Conservation (phyloP, 2,888 invertebrate species). For the Drosophila nigricruria region DNA sequence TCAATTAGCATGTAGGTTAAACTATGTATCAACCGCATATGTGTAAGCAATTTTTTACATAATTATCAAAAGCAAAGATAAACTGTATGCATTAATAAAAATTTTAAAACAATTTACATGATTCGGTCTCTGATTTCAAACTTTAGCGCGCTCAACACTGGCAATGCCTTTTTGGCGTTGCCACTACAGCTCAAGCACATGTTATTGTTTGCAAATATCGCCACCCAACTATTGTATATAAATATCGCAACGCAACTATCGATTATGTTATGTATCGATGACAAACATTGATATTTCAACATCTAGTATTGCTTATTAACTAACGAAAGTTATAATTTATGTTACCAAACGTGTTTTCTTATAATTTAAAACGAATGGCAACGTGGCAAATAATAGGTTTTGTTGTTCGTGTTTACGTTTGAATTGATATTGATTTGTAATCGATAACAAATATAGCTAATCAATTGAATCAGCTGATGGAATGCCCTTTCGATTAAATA, state of each 20-base stretch:
- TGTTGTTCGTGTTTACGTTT: background rate
- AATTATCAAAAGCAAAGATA: constrained; percentile 79
- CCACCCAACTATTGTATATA: too few relatives aligned
- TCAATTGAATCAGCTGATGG: constrained; percentile 28
- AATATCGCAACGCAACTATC: constrained; percentile 14
- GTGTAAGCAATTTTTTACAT: constrained; percentile 75
- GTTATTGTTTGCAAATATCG: constrained; percentile 19
- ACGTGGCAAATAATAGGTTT: background rate
- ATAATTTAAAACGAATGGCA: background rate
- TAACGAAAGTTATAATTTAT: background rate
- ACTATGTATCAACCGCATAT: constrained; percentile 74
- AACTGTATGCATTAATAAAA: constrained; percentile 75
- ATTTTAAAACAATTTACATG: constrained; percentile 40
- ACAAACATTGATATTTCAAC: background rate
- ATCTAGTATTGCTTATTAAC: background rate
- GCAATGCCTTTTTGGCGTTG: constrained; percentile 10
- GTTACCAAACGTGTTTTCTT: background rate
- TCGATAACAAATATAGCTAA: constrained; percentile 31
- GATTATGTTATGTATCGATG: constrained; percentile 7
- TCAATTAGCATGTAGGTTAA: constrained; percentile 76
- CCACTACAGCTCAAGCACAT: constrained; percentile 7
- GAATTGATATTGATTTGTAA: constrained; percentile 4
- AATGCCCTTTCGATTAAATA: constrained; percentile 35
- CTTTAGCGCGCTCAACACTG: constrained; percentile 2
- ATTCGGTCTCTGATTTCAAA: constrained; percentile 1